A percentile compares a stretch with the other conserved stretches of the same genome.
These are phyloP conservation scores for Leptinotarsa haldemani DNA, from an alignment of 2,888 invertebrate genomes.

Conservation along the genomic window DNA sequence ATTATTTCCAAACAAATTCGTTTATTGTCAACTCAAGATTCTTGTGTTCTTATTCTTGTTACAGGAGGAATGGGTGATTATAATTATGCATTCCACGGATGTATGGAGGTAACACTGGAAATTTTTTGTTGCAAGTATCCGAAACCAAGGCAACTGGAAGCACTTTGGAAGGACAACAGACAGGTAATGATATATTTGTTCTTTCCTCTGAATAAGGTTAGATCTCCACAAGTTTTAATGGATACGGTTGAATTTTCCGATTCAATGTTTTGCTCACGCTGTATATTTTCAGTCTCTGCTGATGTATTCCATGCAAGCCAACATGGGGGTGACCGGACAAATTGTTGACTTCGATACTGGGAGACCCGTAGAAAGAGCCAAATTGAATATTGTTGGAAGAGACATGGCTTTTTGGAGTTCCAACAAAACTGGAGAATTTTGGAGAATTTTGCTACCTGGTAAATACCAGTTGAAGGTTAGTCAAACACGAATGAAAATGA, in stretches of 20 bases:
- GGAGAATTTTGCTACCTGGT: conserved; percentile 74
- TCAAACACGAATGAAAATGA: background rate
- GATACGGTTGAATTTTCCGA: too few relatives aligned
- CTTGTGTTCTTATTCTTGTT: background rate
- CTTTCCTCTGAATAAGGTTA: background rate
- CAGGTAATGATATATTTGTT: conserved; percentile 58
- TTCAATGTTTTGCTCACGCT: background rate
- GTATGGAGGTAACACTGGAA: conserved; percentile 76
- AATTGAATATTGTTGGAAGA: conserved; percentile 68
- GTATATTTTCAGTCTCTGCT: conserved; percentile 66
- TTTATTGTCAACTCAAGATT: background rate
- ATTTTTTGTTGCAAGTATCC: conserved; percentile 78
- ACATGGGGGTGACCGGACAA: conserved; percentile 72
- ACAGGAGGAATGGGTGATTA: conserved; percentile 76
- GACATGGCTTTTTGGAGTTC: conserved; percentile 70
- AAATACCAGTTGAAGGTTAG: conserved; percentile 67
- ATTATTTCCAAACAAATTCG: background rate
- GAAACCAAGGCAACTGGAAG: conserved; percentile 64
- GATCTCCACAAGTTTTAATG: too few relatives aligned
- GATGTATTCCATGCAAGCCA: conserved; percentile 69
- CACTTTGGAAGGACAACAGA: conserved; percentile 73
- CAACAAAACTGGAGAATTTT: conserved; percentile 72
- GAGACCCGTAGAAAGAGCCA: conserved; percentile 67
- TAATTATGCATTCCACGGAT: conserved; percentile 74
- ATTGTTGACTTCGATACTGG: conserved; percentile 67